A percentile compares a stretch with the other conserved stretches of the same genome.
These are phyloP conservation scores for Nemoura dubitans DNA, from an alignment of 2,888 invertebrate genomes.

Conservation along the genomic window DNA sequence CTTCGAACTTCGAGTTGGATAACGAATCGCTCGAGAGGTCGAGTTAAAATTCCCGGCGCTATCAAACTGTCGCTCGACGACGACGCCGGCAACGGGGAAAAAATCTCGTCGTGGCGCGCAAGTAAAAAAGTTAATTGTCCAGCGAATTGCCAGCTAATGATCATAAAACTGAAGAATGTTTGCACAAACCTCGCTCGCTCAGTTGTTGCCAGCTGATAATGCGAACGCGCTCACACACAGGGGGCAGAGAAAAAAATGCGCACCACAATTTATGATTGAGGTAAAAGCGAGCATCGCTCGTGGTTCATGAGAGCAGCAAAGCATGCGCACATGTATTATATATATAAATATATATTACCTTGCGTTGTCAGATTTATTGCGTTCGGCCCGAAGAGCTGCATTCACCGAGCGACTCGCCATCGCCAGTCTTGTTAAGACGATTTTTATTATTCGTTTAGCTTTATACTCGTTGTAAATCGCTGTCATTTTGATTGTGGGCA, in stretches of 20 bases:
- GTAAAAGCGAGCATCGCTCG: background rate
- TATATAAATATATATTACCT: too few relatives aligned
- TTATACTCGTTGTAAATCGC: conserved; percentile 4
- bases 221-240: background rate
- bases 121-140: background rate
- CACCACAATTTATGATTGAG: conserved; percentile 7
- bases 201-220: too few relatives aligned
- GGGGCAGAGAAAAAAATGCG: background rate
- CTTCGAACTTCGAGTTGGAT: too few relatives aligned
- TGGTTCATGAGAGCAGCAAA: too few relatives aligned
- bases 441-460: conserved; percentile 4
- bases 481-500: conserved; percentile 1
- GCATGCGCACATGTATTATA: background rate
- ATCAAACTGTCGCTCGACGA: background rate
- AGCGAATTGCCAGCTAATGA: background rate
- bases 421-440: background rate
- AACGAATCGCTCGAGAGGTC: background rate
- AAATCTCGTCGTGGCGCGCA: background rate
- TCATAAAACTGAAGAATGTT: background rate
- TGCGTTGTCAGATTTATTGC: background rate
- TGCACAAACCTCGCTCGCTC: background rate
- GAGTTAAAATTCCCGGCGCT: background rate
- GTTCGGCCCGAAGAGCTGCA: background rate
- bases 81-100: too few relatives aligned
- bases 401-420: background rate